These are phyloP conservation scores for Watsonalla cultraria DNA, from an alignment of 2,888 invertebrate species.

Conservation along the genomic window DNA sequence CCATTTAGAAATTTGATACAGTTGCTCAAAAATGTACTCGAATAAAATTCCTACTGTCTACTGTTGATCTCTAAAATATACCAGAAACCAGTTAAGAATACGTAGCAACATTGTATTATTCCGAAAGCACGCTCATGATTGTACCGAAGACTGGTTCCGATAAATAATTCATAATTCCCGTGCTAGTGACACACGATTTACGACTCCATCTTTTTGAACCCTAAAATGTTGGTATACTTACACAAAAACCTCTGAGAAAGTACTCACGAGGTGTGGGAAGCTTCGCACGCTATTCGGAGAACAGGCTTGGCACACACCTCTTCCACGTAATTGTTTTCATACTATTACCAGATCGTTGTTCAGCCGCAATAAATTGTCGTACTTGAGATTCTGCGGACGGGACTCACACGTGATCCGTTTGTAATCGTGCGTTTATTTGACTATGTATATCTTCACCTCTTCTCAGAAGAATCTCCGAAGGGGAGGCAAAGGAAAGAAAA, in stretches of 20 bases:
- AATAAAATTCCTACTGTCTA: no score
- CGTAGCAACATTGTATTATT: no score
- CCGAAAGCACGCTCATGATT: no score
- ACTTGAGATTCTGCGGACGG: background rate
- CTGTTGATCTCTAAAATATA: no score
- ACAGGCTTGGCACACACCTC: constrained; percentile 17
- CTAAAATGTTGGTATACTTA: constrained; percentile 20
- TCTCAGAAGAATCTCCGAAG: no score
- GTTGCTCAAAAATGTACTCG: no score
- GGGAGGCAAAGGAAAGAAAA: no score
- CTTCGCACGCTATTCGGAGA: constrained; percentile 47
- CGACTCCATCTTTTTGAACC: constrained; percentile 4
- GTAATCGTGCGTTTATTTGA: constrained; percentile 3
- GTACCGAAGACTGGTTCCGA: no score
- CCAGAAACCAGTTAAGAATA: no score
- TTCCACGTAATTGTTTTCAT: constrained; percentile 6
- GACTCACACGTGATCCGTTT: background rate
- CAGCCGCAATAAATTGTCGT: background rate
- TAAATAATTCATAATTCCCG: background rate
- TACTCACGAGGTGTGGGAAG: constrained; percentile 50
- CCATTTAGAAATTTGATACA: no score
- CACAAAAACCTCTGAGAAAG: constrained; percentile 43
- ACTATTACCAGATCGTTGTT: background rate
- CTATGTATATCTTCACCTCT: no score
- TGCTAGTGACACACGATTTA: background rate